Base-by-base conservation (phyloP, 1,140 invertebrate species). In the Drosophila teissieri region DNA sequence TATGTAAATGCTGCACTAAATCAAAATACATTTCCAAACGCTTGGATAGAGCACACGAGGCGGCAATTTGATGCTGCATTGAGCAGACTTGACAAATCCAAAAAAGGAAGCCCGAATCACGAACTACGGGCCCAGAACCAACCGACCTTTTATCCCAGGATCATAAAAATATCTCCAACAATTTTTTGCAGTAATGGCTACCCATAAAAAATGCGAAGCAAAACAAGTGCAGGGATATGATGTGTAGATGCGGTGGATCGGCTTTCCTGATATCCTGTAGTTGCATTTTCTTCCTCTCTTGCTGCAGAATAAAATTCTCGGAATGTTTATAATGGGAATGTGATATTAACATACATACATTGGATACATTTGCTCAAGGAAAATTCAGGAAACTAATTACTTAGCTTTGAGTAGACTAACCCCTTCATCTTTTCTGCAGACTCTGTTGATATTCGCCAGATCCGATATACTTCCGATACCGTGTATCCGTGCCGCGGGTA, bases 1-100 rank as follows among this genome's bases (percentile, higher is more conserved):
- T 83, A 89, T 88, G 85, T 73, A 89, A 88, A 88, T 83, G 84
- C 76, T 73, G 85, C 85, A 84, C 57, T 89, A 88, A 89, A 88
- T 89, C 84, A 88, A 89, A 84, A 73, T 80, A 72, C 75, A 68
- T 68, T 67, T 61, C 52, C 42, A 53, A 48, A 63, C 51, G 63
- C 55, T 54, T 31, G 31, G 31, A 31, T 8, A 3, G 31, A 8
- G 31, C 61, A 76, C 83, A 86, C 83, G 78, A 82, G 82, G 67
- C 84, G 69, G 73, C 83, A 88, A 85, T 85, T 85, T 85, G 76
- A 73, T 70, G 82, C 73, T 86, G 78, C 82, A 83, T 84, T 86
- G 65, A 27, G 48, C 62, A 40, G 76, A 75, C 69, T 86, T 86
- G 81, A 86, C 81, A 86, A 86, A 74, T 78, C 48, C 73, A 73